A percentile compares a stretch with the other conserved stretches of the same genome.
phyloP scores from a whole-genome alignment of 2,797 vertebrate genomes.

The Cirrhinus molitorella region DNA sequence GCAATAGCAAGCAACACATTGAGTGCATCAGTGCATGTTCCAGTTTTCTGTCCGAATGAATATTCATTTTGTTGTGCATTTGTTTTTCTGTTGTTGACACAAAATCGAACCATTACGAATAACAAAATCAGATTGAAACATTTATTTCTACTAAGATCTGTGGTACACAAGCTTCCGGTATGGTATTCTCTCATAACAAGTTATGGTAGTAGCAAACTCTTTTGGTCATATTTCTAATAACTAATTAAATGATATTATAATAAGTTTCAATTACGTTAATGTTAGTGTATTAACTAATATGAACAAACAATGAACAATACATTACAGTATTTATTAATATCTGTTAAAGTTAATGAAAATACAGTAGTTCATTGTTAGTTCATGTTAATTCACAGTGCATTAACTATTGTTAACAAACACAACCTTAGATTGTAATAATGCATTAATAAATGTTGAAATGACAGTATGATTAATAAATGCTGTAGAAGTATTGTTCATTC shows the following conservation, averaged over 20 bases:
- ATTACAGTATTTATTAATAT: no score
- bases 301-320: no score
- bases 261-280: no score
- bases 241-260: neutral
- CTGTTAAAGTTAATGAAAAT: no score
- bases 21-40: neutral
- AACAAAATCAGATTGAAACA: neutral
- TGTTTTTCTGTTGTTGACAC: constrained; percentile 45
- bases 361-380: neutral
- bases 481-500: no score
- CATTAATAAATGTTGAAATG: no score
- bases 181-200: neutral
- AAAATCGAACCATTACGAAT: constrained; percentile 3
- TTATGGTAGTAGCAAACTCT: neutral
- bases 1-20: neutral
- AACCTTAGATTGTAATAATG: no score
- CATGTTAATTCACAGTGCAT: no score
- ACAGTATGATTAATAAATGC: no score
- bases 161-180: neutral
- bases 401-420: no score
- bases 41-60: constrained; percentile 3
- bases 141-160: neutral
- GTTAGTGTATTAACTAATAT: no score
- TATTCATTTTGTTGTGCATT: constrained; percentile 30
- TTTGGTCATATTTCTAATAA: neutral